Conservation (phyloP, 2,888 invertebrate genomes). For the Calliopum simillimum region DNA sequence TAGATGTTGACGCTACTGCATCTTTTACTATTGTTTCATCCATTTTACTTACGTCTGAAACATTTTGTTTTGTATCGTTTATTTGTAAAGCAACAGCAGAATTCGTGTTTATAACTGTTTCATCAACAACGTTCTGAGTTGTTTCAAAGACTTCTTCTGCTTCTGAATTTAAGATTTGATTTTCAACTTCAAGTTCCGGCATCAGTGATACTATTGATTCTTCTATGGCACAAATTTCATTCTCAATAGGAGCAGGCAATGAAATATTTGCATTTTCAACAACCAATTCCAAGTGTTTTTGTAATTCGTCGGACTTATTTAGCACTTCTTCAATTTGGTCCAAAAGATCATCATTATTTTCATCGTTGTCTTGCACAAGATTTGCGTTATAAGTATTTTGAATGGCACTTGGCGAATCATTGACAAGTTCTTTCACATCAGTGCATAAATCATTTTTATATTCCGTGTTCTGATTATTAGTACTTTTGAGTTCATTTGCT, state of each 20-base stretch:
- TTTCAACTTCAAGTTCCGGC: conserved; percentile 37
- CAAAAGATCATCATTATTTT: conserved; percentile 38
- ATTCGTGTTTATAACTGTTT: background rate
- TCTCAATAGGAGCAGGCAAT: background rate
- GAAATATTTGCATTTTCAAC: conserved; percentile 7
- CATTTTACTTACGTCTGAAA: background rate
- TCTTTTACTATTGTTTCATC: background rate
- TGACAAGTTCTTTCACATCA: background rate
- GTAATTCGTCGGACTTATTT: conserved; percentile 50
- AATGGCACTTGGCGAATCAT: background rate
- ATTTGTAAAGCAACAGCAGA: background rate
- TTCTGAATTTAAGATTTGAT: too few relatives aligned
- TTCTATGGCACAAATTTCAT: too few relatives aligned
- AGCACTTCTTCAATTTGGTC: conserved; percentile 51
- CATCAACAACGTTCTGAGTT: background rate
- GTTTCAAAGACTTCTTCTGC: background rate
- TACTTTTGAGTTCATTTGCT: background rate
- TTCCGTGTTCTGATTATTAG: background rate
- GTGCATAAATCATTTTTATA: background rate
- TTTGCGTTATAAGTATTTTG: background rate
- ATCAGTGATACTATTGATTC: conserved; percentile 25
- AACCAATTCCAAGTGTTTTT: conserved; percentile 38
- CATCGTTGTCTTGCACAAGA: background rate
- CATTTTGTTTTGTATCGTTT: background rate
- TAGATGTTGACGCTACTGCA: too few relatives aligned